Percentiles rank a stretch among this genome's conserved stretches.
These are phyloP conservation scores for Gallirallus australis DNA, from an alignment of 2,797 vertebrate species.

Conservation along the genomic window DNA sequence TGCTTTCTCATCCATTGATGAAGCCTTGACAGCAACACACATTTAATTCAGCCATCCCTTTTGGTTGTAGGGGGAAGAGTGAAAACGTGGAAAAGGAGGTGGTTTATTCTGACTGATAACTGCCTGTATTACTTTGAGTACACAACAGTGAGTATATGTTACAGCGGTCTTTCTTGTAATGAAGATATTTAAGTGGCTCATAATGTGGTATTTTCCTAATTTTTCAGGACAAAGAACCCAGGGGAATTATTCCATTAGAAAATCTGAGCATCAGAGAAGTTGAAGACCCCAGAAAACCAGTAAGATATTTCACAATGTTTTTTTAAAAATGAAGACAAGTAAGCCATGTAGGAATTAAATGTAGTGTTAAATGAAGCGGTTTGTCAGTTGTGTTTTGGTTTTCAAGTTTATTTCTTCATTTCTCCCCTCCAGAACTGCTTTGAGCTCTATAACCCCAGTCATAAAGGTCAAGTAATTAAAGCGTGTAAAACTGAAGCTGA, in stretches of 20 bases:
- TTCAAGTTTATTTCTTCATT: neutral
- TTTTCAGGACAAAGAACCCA: conserved; percentile 94
- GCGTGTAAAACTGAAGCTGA: conserved; percentile 98
- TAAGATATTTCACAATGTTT: conserved; percentile 63
- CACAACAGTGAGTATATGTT: conserved; percentile 85
- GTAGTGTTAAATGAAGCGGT: neutral
- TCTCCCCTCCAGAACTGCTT: conserved; percentile 90
- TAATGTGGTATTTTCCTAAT: neutral
- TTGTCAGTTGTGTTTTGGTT: neutral
- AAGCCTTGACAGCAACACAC: neutral
- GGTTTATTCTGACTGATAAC: conserved; percentile 99
- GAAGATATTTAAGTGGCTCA: neutral
- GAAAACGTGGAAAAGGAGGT: conserved; percentile 98
- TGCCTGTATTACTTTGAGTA: conserved; percentile 99
- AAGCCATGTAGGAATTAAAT: neutral
- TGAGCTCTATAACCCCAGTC: conserved; percentile 95
- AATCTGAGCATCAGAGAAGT: conserved; percentile 97
- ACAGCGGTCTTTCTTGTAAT: neutral
- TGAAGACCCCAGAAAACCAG: conserved; percentile 94
- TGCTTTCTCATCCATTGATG: neutral
- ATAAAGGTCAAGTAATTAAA: conserved; percentile 98
- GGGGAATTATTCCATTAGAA: conserved; percentile 96
- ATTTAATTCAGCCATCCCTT: neutral
- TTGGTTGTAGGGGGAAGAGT: conserved; percentile 90
- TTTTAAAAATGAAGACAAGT: neutral